Percentiles rank a stretch among this genome's conserved stretches.
These are phyloP conservation scores for Apolygus lucorum DNA, from an alignment of 1,140 invertebrate genomes.

Conservation along the genomic window DNA sequence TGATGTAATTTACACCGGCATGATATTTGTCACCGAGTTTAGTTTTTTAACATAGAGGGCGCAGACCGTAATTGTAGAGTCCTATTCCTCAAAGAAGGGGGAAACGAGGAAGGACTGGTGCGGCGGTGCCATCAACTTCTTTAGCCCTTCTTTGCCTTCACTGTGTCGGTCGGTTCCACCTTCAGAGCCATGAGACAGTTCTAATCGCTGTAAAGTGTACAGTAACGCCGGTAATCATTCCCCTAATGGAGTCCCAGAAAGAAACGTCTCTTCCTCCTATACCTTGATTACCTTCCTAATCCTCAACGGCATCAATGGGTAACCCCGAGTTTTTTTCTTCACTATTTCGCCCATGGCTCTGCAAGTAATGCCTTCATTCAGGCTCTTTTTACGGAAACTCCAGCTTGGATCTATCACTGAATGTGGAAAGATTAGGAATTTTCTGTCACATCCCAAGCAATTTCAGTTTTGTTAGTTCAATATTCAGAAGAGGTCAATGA, in stretches of 20 bases:
- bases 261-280: constrained; percentile 6
- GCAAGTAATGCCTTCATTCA: constrained; percentile 22
- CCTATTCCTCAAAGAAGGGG: no score
- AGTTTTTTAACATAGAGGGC: no score
- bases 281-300: constrained; percentile 8
- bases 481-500: no score
- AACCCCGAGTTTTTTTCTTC: constrained; percentile 7
- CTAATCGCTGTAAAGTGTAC: constrained; percentile 22
- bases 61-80: no score
- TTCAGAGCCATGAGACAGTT: constrained; percentile 16
- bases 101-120: no score
- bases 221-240: constrained; percentile 21
- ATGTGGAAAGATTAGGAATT: background rate
- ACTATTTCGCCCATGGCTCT: constrained; percentile 1
- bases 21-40: no score
- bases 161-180: background rate
- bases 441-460: no score
- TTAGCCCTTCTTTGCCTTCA: background rate
- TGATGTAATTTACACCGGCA: no score
- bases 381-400: background rate
- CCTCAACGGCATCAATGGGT: constrained; percentile 19
- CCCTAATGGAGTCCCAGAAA: constrained; percentile 18
- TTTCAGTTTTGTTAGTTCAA: no score
- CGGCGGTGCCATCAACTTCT: constrained; percentile 16
- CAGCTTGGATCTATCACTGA: background rate